Evolutionary conservation across 2,888 invertebrate species (phyloP), one percentile per base, ranked within the genome.

Genomic region (Orthosia incerta): DNA sequence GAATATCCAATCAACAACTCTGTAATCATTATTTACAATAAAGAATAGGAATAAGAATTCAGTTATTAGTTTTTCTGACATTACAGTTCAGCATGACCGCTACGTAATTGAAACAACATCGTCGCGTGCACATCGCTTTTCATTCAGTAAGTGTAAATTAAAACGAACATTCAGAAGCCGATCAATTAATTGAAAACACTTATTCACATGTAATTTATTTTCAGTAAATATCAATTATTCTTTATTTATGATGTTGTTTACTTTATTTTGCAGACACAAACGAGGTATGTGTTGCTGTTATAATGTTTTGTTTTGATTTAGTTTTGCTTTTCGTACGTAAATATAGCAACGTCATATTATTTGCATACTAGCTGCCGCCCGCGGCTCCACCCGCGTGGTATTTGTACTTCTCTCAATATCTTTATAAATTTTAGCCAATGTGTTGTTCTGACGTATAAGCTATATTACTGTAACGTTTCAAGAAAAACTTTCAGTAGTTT

Each of bases 81-180:
- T 63, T 77, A 55, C 45, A 39, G 39, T 63, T 74, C 59, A 65
- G 65, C 55, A 53, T 60, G 67, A 65, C 64, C 59, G 46, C 55
- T 51, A 48, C 46, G 70, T 62, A 71, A 71, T 83, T 62, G 60
- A 57, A 71, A 31, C 60, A 59, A 61, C 64, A 68, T 0, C 75
- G 68, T 79, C 70, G 83, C 83, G 85, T 84, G 83, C 73, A 39
- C 85, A 80, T 83, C 76, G 61, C 61, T 73, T 59, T 31, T 66
- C 71, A 78, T 78, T 68, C 50, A 57, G 57, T 71, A 67, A 78
- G 72, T 76, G 71, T 56, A 65, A 74, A 63, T 64, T 77, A 82
- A 71, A 76, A 63, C 13, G 46, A 64, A 39, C 59, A 68, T 65
- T 72, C 67, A 78, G 74, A 68, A 84, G 70, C 48, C 68, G 50